Base-by-base conservation (phyloP, 2,888 invertebrate genomes). In the Drosophila multiciliata region DNA sequence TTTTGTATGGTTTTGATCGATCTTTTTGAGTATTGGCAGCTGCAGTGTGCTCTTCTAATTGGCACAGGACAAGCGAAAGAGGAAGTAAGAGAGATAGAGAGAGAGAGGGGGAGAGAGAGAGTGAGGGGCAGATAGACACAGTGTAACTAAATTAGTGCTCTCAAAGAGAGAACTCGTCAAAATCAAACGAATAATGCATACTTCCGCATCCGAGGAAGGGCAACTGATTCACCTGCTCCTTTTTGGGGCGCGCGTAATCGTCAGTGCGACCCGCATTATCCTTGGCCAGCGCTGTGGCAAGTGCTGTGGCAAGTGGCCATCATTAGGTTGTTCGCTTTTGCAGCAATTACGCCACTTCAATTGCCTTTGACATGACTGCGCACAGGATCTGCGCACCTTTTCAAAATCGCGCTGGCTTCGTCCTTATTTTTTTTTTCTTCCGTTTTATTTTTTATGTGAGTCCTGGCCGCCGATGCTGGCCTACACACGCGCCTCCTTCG, bases 161-260 rank as follows among this genome's bases (percentile, higher is more conserved):
- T 45, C 23, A 15, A 4, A 17, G 20, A n/a, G 26, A 29, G 50
- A 15, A 33, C 33, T 54, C 80, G 77, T 80, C 73, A 78, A 82
- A 82, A 85, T 90, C 82, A 81, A 81, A 76, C 61, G 66, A 79
- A 76, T 76, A 85, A 77, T 62, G 89, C 91, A 83, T 87, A 87
- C 89, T 91, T 91, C 89, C 91, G 91, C 74, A 70, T 63, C 52
- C 35, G 70, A 32, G 17, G 20, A 26, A 29, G 63, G 67, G 59
- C 54, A 67, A 68, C 73, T 74, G 87, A 89, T 85, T 90, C 87
- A 87, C 91, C 87, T 88, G 87, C 89, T 84, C 72, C 62, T 5
- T 29, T 75, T 75, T 45, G 45, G 8, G 73, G 78, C 72, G 75
- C 78, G 79, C 65, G 73, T 80, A 67, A 66, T 65, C 59, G 61